Evolutionary conservation across 2,888 invertebrate species (phyloP), one percentile per base, ranked within the genome.

Genomic region (Tipula lateralis): DNA sequence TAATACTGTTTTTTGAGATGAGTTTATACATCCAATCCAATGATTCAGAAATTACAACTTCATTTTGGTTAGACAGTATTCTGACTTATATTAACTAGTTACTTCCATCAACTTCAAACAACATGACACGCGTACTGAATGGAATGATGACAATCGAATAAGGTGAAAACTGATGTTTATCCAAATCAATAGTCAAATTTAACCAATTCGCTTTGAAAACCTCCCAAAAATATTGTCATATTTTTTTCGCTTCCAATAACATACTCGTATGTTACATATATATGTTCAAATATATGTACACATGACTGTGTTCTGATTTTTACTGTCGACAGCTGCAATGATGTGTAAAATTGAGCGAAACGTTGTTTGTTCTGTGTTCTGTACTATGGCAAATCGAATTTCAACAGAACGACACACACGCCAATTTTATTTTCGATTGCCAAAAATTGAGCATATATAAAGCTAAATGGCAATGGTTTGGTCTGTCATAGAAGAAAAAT

Each of bases 271-370:
- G 36, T 36, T 12, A 36, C 36, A 36, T 36, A 9, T 9, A 36
- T 12, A 9, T 2, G 6, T 9, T n/a, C n/a, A n/a, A n/a, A n/a
- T 32, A 32, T 16, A 44, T 44, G 2, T 44, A 44, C 24, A 66
- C 19, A 66, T 66, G 66, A 66, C 24, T 66, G 24, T 66, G 9
- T 66, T 66, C 66, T 66, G 24, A 66, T 24, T 66, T 66, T 66
- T 66, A 66, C 24, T 19, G 66, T 66, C 6, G 66, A 66, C 66
- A 66, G 66, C 66, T 24, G 66, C 66, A 66, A 66, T 24, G 66
- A 66, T 12, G 66, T 66, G 66, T 66, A 66, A 66, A 66, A 66
- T 24, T 66, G 66, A 66, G 66, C 66, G 66, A 66, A 66, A 66
- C 24, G 24, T 66, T 66, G 9, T 66, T 66, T 19, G 66, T 24